phyloP scores from a whole-genome alignment of 2,113 vertebrate genomes.

The Oncorhynchus mykiss region DNA sequence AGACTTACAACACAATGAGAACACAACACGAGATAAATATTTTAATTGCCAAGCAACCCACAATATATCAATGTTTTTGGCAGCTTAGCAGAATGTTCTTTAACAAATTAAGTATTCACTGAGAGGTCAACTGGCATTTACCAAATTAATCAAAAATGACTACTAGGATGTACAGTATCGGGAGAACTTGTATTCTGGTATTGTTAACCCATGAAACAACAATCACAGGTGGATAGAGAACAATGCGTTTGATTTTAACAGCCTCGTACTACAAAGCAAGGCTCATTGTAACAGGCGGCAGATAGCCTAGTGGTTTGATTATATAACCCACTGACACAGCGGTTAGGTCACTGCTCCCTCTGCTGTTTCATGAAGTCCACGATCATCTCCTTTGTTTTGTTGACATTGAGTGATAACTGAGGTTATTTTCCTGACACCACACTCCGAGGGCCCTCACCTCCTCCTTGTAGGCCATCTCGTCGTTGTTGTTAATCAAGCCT shows the following conservation, averaged over 20 bases:
- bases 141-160: neutral
- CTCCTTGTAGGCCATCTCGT: too few relatives aligned
- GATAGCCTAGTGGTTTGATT: neutral
- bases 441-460: too few relatives aligned
- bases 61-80: neutral
- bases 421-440: too few relatives aligned
- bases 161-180: neutral
- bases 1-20: neutral
- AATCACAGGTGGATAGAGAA: neutral
- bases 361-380: too few relatives aligned
- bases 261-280: neutral
- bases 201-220: neutral
- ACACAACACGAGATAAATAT: neutral
- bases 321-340: too few relatives aligned
- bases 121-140: neutral
- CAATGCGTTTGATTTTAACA: neutral
- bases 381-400: too few relatives aligned
- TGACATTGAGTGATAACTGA: too few relatives aligned
- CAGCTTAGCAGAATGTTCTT: neutral
- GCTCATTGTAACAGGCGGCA: neutral
- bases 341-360: too few relatives aligned
- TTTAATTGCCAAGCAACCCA: neutral
- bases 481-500: too few relatives aligned
- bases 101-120: too few relatives aligned
- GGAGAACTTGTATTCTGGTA: neutral